A percentile compares a stretch with the other conserved stretches of the same genome.
These are phyloP conservation scores for Macropodus opercularis DNA, from an alignment of 2,797 vertebrate genomes.

Conservation along the genomic window DNA sequence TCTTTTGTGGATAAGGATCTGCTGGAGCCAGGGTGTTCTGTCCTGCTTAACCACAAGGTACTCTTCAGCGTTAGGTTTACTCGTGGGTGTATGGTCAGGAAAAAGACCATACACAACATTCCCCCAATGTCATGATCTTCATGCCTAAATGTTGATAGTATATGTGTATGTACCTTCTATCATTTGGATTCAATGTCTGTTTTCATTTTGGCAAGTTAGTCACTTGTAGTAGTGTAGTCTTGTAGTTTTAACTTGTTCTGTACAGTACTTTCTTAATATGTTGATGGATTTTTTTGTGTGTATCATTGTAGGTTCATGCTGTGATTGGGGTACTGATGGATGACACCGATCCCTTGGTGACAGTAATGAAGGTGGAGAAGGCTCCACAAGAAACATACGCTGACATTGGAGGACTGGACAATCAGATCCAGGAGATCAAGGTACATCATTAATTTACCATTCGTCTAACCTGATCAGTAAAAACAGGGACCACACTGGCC, in stretches of 20 bases:
- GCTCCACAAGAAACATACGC: slow-evolving; percentile 98
- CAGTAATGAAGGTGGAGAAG: slow-evolving; percentile 99
- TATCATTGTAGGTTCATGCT: slow-evolving; percentile 88
- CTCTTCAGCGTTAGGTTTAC: background rate
- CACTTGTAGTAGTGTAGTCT: too few species aligned
- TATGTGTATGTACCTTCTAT: too few species aligned
- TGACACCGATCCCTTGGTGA: slow-evolving; percentile 96
- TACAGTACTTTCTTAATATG: too few species aligned
- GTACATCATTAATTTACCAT: slow-evolving; percentile 61
- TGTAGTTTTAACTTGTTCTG: too few species aligned
- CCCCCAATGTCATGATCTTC: too few species aligned
- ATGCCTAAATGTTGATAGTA: too few species aligned
- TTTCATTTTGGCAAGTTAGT: too few species aligned
- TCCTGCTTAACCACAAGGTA: slow-evolving; percentile 97
- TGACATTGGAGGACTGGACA: slow-evolving; percentile 96
- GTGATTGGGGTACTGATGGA: slow-evolving; percentile 98
- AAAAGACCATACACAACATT: background rate
- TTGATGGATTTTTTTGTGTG: background rate
- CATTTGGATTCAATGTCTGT: too few species aligned
- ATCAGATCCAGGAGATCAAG: slow-evolving; percentile 99
- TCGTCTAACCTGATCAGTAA: too few species aligned
- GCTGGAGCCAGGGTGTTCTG: slow-evolving; percentile 96
- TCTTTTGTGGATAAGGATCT: slow-evolving; percentile 99
- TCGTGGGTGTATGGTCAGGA: background rate
- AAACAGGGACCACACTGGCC: too few species aligned